Conservation (phyloP, 1,140 invertebrate genomes). For the Aricia agestis region DNA sequence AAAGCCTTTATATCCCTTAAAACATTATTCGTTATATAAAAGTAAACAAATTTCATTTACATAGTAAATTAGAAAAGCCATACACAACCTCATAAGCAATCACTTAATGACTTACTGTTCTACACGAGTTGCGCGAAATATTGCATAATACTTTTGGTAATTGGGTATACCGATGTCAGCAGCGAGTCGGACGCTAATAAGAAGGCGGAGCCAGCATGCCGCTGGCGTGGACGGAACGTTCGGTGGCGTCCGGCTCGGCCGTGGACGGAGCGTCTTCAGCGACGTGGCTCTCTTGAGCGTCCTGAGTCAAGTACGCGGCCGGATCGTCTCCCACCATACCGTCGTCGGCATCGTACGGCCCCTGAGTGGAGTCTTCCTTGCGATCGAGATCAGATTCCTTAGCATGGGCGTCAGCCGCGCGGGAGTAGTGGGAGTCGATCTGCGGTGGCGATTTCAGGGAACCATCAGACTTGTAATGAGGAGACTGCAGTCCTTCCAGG, state of each 20-base stretch:
- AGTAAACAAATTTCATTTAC: conserved; percentile 20
- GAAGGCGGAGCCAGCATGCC: conserved; percentile 72
- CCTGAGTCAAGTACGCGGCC: conserved; percentile 57
- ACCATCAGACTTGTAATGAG: conserved; percentile 65
- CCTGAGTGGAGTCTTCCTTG: conserved; percentile 71
- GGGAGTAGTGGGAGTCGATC: conserved; percentile 73
- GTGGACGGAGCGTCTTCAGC: conserved; percentile 73
- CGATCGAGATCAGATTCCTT: conserved; percentile 60
- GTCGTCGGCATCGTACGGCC: conserved; percentile 74
- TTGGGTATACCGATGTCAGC: conserved; percentile 48
- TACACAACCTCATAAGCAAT: conserved; percentile 53
- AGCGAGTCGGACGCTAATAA: conserved; percentile 64
- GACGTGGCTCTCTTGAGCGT: conserved; percentile 44
- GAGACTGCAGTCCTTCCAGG: conserved; percentile 72
- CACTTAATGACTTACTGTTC: conserved; percentile 43
- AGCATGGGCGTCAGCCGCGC: conserved; percentile 62
- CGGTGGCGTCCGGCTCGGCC: conserved; percentile 76
- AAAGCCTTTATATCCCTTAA: conserved; percentile 51
- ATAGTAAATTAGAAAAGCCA: conserved; percentile 32
- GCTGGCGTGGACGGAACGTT: conserved; percentile 73
- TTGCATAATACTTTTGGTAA: conserved; percentile 73
- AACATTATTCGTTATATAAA: conserved; percentile 28
- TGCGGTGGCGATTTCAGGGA: conserved; percentile 63
- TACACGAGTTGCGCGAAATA: conserved; percentile 49
- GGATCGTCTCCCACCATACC: conserved; percentile 76